Conservation (phyloP, 2,888 invertebrate species). For the Hypercompe scribonia region DNA sequence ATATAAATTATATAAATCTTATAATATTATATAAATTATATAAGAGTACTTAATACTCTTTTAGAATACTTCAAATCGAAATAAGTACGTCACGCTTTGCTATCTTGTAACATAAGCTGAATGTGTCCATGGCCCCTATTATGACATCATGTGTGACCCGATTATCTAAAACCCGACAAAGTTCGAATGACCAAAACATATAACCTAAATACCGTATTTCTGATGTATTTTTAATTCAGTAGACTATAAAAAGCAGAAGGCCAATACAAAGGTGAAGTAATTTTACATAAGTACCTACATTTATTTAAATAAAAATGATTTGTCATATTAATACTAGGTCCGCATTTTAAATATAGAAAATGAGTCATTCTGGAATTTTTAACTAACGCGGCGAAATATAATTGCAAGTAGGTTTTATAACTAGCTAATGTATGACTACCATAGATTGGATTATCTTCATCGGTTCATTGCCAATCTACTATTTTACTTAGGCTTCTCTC, state of each 20-base stretch:
- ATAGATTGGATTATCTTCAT: neutral
- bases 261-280: slow-evolving; percentile 47
- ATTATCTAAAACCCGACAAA: slow-evolving; percentile 64
- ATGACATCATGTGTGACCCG: slow-evolving; percentile 82
- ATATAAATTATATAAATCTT: too few species aligned
- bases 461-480: too few species aligned
- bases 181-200: slow-evolving; percentile 60
- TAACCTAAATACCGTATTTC: slow-evolving; percentile 1
- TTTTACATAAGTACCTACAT: slow-evolving; percentile 46
- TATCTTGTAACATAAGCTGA: slow-evolving; percentile 37
- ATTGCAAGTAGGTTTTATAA: neutral
- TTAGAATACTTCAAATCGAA: neutral
- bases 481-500: too few species aligned
- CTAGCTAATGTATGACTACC: neutral
- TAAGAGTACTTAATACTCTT: neutral
- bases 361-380: slow-evolving; percentile 36
- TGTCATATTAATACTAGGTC: slow-evolving; percentile 47
- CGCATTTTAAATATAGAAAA: slow-evolving; percentile 31
- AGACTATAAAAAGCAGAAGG: slow-evolving; percentile 53
- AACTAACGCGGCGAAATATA: neutral
- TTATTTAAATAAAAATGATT: slow-evolving; percentile 45
- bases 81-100: neutral
- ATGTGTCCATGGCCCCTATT: slow-evolving; percentile 39
- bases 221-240: slow-evolving; percentile 51
- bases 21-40: too few species aligned